Percentiles rank a stretch among this genome's conserved stretches.
phyloP scores from a whole-genome alignment of 2,888 invertebrate genomes.

The Drosophila silvestris region DNA sequence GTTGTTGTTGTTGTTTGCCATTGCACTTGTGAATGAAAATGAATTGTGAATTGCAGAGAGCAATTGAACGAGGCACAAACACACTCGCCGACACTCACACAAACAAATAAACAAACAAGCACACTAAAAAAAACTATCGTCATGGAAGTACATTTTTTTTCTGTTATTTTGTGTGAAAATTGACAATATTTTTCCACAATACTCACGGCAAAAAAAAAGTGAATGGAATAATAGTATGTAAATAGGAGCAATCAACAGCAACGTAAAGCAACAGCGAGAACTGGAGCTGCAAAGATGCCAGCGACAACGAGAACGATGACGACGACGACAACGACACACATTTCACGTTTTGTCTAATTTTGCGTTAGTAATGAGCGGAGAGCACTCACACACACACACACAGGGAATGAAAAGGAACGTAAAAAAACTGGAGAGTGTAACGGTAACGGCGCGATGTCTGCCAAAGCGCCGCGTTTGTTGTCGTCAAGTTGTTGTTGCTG shows the following conservation, averaged over 20 bases:
- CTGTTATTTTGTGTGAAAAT: conserved; percentile 4
- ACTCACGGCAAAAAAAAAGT: conserved; percentile 4
- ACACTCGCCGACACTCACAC: conserved; percentile 7
- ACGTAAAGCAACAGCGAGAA: conserved; percentile 51
- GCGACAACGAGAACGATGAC: conserved; percentile 13
- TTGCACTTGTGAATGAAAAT: conserved; percentile 61
- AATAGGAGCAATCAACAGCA: conserved; percentile 47
- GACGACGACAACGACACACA: conserved; percentile 46
- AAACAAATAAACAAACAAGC: conserved; percentile 13
- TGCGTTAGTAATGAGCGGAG: conserved; percentile 55
- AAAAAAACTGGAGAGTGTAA: conserved; percentile 33
- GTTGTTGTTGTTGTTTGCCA: conserved; percentile 35
- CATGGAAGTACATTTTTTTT: not conserved
- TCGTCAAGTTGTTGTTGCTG: conserved; percentile 33
- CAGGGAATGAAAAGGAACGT: conserved; percentile 4
- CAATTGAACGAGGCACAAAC: conserved; percentile 36
- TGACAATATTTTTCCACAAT: conserved; percentile 25
- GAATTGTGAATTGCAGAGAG: conserved; percentile 49
- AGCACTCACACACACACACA: conserved; percentile 32
- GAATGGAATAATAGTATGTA: conserved; percentile 6
- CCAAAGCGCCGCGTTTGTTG: conserved; percentile 52
- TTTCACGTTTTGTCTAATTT: conserved; percentile 63
- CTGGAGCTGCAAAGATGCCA: conserved; percentile 31
- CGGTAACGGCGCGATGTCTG: conserved; percentile 38
- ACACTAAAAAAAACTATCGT: conserved; percentile 6